Evolutionary conservation across 35 echinoderm and acorn worm genomes (phyloP).

Genomic region (Ophiothrix spiculata): DNA sequence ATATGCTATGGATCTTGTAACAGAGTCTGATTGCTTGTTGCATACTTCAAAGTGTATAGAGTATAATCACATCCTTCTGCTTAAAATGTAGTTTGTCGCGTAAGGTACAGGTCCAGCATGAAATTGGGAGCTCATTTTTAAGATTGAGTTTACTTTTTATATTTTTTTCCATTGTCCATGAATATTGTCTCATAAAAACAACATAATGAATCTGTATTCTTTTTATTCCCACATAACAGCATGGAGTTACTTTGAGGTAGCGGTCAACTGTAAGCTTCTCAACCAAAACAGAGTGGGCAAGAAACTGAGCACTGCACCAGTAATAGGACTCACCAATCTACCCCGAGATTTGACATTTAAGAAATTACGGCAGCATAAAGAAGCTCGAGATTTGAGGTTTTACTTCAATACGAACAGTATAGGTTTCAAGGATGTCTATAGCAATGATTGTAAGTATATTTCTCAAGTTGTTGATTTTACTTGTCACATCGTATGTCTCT

Average conservation of each 20-base stretch:
- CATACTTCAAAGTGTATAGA: too few relatives aligned
- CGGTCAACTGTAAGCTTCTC: slow-evolving; percentile 47
- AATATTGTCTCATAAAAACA: too few relatives aligned
- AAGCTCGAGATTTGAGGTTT: slow-evolving; percentile 53
- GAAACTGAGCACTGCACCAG: slow-evolving; percentile 57
- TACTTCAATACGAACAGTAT: slow-evolving; percentile 72
- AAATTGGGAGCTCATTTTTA: too few relatives aligned
- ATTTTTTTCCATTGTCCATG: too few relatives aligned
- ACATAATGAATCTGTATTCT: neutral
- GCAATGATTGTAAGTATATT: slow-evolving; percentile 70
- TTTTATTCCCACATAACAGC: slow-evolving; percentile 52
- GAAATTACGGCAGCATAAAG: slow-evolving; percentile 30
- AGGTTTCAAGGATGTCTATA: slow-evolving; percentile 53
- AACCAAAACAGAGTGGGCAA: neutral
- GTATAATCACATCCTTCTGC: too few relatives aligned
- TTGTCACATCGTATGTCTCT: too few relatives aligned
- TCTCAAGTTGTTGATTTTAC: too few relatives aligned
- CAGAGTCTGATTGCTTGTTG: too few relatives aligned
- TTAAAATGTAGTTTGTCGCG: too few relatives aligned
- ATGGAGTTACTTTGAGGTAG: slow-evolving; percentile 85
- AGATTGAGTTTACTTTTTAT: too few relatives aligned
- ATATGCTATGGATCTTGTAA: too few relatives aligned
- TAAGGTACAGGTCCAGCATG: too few relatives aligned
- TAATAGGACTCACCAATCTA: slow-evolving; percentile 70
- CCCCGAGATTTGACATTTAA: slow-evolving; percentile 39